Conservation (phyloP, 2,113 vertebrate genomes). For the Ornithorhynchus anatinus region DNA sequence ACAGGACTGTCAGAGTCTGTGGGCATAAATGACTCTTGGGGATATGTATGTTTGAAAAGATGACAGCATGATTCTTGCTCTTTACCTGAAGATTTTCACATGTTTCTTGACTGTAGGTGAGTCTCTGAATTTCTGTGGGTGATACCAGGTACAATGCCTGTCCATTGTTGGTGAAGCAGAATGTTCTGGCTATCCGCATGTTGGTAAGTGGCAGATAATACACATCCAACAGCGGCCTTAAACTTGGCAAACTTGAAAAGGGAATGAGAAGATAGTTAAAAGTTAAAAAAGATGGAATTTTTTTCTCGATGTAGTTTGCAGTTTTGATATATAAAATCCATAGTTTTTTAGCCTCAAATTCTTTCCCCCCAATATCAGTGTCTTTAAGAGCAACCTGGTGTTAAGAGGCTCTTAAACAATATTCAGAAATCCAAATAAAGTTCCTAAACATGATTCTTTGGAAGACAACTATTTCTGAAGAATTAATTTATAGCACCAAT, state of each 20-base stretch:
- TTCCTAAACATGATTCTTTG: no score
- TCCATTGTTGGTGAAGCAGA: conserved; percentile 98
- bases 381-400: no score
- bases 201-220: conserved; percentile 98
- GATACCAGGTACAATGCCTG: conserved; percentile 97
- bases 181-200: conserved; percentile 98
- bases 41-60: neutral
- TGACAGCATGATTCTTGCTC: neutral
- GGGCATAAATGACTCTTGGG: neutral
- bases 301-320: no score
- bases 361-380: neutral
- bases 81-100: conserved; percentile 97
- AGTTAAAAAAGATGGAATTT: neutral
- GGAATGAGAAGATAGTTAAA: conserved; percentile 38
- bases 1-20: neutral
- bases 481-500: no score
- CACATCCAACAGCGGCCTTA: conserved; percentile 95
- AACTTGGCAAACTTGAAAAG: conserved; percentile 87
- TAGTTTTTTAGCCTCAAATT: neutral
- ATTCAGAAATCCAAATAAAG: no score
- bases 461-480: no score
- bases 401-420: no score
- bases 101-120: conserved; percentile 97
- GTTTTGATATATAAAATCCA: no score
- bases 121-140: conserved; percentile 97